Evolutionary conservation across 1,140 invertebrate species (phyloP).

Genomic region (Manduca sexta): DNA sequence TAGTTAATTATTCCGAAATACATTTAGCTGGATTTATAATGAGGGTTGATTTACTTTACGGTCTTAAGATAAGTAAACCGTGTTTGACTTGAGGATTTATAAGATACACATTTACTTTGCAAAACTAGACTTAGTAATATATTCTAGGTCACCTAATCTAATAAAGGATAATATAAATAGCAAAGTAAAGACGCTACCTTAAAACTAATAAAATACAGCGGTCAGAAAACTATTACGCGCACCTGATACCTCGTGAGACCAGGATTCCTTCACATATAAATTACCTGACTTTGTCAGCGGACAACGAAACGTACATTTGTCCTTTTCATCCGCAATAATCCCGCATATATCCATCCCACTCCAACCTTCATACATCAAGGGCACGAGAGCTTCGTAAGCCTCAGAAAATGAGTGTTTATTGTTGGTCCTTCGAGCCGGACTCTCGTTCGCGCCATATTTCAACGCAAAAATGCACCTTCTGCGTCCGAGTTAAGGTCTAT

Average conservation of each 20-base stretch:
- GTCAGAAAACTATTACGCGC: slow-evolving; percentile 21
- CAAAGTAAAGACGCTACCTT: neutral
- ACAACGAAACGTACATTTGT: slow-evolving; percentile 13
- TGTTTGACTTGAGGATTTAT: too few relatives aligned
- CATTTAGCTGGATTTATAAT: too few relatives aligned
- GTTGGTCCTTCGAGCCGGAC: slow-evolving; percentile 52
- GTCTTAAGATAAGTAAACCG: too few relatives aligned
- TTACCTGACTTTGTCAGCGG: slow-evolving; percentile 16
- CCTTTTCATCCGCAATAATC: slow-evolving; percentile 35
- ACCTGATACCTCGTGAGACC: slow-evolving; percentile 11
- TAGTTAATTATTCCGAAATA: too few relatives aligned
- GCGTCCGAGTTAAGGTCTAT: slow-evolving; percentile 26
- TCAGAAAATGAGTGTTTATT: slow-evolving; percentile 67
- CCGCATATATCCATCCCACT: slow-evolving; percentile 42
- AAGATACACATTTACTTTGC: too few relatives aligned
- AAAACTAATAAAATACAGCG: slow-evolving; percentile 4
- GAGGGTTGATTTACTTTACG: too few relatives aligned
- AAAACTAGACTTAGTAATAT: too few relatives aligned
- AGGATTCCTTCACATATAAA: slow-evolving; percentile 16
- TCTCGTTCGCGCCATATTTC: slow-evolving; percentile 26
- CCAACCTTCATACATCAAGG: slow-evolving; percentile 52
- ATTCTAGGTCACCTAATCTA: too few relatives aligned
- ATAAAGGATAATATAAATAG: neutral
- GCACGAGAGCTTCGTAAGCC: slow-evolving; percentile 39
- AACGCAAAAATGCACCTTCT: slow-evolving; percentile 43